Conservation (phyloP, 2,888 invertebrate genomes). For the Acleris sparsana region DNA sequence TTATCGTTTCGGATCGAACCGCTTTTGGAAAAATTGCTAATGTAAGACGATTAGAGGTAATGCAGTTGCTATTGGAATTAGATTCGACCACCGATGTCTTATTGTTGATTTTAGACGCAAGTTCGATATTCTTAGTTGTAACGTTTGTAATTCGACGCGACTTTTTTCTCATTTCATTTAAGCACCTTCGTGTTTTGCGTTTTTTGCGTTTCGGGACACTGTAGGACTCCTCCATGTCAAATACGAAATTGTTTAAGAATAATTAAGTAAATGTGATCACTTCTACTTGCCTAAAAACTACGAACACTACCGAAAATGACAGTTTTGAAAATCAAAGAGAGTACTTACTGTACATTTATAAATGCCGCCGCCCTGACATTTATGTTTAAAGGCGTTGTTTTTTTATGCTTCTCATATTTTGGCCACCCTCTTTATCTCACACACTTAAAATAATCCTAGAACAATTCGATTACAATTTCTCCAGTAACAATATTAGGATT, state of each 20-base stretch:
- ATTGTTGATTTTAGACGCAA: slow-evolving; percentile 23
- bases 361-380: slow-evolving; percentile 23
- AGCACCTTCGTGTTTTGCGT: slow-evolving; percentile 64
- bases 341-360: no score
- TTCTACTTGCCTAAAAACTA: slow-evolving; percentile 15
- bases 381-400: not conserved
- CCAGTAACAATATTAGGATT: not conserved
- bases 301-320: slow-evolving; percentile 1
- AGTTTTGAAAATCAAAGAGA: slow-evolving; percentile 16
- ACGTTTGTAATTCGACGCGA: slow-evolving; percentile 44
- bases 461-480: not conserved
- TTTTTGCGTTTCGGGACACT: slow-evolving; percentile 59
- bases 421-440: not conserved
- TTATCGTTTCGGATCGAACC: slow-evolving; percentile 68
- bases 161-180: slow-evolving; percentile 67
- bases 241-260: slow-evolving; percentile 9
- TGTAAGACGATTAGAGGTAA: slow-evolving; percentile 64
- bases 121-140: slow-evolving; percentile 19
- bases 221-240: slow-evolving; percentile 51
- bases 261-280: slow-evolving; percentile 8
- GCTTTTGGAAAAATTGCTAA: slow-evolving; percentile 65
- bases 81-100: slow-evolving; percentile 37
- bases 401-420: not conserved
- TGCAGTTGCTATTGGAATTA: slow-evolving; percentile 44
- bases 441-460: not conserved